These are phyloP conservation scores for Caenorhabditis parvicauda DNA, from an alignment of 2,888 invertebrate species.

Conservation along the genomic window DNA sequence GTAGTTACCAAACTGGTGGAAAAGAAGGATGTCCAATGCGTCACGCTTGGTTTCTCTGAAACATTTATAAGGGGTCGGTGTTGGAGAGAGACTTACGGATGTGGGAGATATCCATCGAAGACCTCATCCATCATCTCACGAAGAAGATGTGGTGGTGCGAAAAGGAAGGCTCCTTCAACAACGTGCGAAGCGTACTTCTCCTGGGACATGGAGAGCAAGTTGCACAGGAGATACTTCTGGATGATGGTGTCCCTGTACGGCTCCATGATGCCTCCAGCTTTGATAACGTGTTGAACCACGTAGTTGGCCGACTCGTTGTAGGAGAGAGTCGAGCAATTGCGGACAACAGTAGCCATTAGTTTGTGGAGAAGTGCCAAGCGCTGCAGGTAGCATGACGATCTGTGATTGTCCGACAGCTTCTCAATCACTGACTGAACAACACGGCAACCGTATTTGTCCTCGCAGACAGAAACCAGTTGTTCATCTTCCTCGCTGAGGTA, in stretches of 20 bases:
- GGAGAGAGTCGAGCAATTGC: constrained; percentile 29
- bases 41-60: constrained; percentile 29
- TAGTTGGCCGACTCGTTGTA: constrained; percentile 54
- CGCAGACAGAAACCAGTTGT: constrained; percentile 28
- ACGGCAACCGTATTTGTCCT: constrained; percentile 43
- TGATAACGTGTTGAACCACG: constrained; percentile 48
- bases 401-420: constrained; percentile 29
- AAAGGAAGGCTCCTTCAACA: constrained; percentile 45
- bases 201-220: constrained; percentile 49
- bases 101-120: constrained; percentile 42
- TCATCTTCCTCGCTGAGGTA: constrained; percentile 10
- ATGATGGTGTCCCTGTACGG: constrained; percentile 43
- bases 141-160: constrained; percentile 28
- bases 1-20: constrained; percentile 58
- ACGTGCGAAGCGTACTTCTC: constrained; percentile 56
- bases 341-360: constrained; percentile 17
- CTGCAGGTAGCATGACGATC: constrained; percentile 9
- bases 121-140: constrained; percentile 45
- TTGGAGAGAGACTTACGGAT: constrained; percentile 11
- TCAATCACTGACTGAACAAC: constrained; percentile 41
- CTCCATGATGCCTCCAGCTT: constrained; percentile 23
- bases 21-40: constrained; percentile 47
- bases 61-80: neutral
- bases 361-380: constrained; percentile 15
- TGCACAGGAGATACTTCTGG: constrained; percentile 39